Base-by-base conservation (phyloP, 2,113 vertebrate species). In the Grus americana region DNA sequence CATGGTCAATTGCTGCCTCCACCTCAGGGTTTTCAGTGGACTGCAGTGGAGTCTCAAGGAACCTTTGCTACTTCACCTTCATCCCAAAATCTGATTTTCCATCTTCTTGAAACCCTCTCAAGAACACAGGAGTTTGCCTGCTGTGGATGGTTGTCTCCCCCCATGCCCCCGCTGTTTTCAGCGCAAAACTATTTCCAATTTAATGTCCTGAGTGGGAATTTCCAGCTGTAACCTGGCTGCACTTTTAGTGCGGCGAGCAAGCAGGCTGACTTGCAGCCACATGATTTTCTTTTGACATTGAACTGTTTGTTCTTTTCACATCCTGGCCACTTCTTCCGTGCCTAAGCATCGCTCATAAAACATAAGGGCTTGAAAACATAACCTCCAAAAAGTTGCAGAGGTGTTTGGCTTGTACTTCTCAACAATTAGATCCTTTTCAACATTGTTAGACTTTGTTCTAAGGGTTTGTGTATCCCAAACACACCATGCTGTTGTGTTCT, bases 261-360 rank as follows among this genome's bases (percentile, higher is more conserved):
- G 78, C 81, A 73, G 73, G 74, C 92, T 96, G 96, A 95, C 92
- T 93, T 46, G 78, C 78, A 94, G 90, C 92, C 96, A 93, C 93
- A 75, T 96, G 93, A 96, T 94, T 79, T 75, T 71, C 78, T 90
- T 54, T 94, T 95, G 95, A 96, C 95, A 94, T 96, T 96, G 95
- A 96, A 93, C 92, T 94, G 78, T 96, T 96, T 93, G 95, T 96
- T 96, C 95, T 90, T 79, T 93, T 91, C 71, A 72, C 73, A 57
- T 72, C 67, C 92, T 92, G 81, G 90, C 81, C 62, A 32, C 85
- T 93, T 97, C 85, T 70, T n/a, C 84, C 30, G 17, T 76, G 62
- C 85, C 92, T 92, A 90, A 88, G 85, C 70, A 90, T 82, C 2
- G 2, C 84, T 49, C 54, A 62, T 84, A 88, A 97, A 96, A 90